phyloP scores from a whole-genome alignment of 1,140 invertebrate genomes.

The Papilio helenus region DNA sequence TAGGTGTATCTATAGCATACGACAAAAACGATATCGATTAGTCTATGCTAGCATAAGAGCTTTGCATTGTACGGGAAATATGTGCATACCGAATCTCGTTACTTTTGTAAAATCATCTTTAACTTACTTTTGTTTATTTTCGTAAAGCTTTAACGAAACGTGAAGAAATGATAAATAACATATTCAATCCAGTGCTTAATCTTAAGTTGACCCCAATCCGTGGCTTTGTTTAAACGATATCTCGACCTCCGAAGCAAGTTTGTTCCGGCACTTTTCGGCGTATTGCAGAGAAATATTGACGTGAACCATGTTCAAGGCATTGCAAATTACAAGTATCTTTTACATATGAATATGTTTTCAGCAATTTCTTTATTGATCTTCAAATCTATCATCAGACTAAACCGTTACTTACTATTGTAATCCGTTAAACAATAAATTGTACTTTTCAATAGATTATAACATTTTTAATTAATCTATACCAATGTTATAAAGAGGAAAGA shows the following conservation, averaged over 20 bases:
- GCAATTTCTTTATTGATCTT: too few species aligned
- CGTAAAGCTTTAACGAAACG: not conserved
- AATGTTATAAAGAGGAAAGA: too few species aligned
- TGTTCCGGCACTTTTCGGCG: conserved; percentile 12
- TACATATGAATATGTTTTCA: not conserved
- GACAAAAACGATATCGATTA: not conserved
- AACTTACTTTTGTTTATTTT: not conserved
- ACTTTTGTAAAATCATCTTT: not conserved
- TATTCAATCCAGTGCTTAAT: conserved; percentile 6
- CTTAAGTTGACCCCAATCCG: conserved; percentile 16
- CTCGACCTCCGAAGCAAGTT: conserved; percentile 14
- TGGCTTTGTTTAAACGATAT: conserved; percentile 15
- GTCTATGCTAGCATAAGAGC: not conserved
- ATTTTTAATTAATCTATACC: too few species aligned
- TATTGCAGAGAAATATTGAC: conserved; percentile 14
- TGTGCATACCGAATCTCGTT: not conserved
- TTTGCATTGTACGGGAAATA: too few species aligned
- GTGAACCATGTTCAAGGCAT: conserved; percentile 3
- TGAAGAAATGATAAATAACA: not conserved
- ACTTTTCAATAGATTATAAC: too few species aligned
- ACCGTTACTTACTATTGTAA: too few species aligned
- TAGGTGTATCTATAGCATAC: not conserved
- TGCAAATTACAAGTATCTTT: not conserved
- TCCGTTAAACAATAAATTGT: too few species aligned
- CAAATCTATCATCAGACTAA: too few species aligned